Base-by-base conservation (phyloP, 1,140 invertebrate species). In the Belonocnema kinseyi region DNA sequence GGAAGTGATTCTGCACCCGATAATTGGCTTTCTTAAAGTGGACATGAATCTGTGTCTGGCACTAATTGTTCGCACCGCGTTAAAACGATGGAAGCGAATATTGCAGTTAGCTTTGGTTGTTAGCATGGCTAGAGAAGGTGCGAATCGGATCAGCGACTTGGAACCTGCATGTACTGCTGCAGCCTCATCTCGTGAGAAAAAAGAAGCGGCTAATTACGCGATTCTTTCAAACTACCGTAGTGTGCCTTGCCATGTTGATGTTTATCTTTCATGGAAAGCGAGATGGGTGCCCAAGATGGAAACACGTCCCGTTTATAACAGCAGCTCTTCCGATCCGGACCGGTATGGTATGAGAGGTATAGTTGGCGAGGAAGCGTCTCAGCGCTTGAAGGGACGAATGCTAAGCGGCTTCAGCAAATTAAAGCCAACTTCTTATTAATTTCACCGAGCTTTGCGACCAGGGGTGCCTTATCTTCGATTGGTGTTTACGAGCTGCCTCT, bases 201-300 rank as follows among this genome's bases (percentile, higher is more conserved):
- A 87, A 79, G 77, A 80, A 83, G 80, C 76, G 85, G 86, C 85
- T 90, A 90, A 90, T 90, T 90, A 90, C 88, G 83, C 78, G 82
- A 81, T 78, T 81, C 78, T 73, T 82, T 85, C 82, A 80, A 85
- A 87, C 87, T 89, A 87, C 86, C 83, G 86, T 84, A 83, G 83
- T 82, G 51, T 77, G 81, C 76, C 82, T 79, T 77, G 80, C 80
- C 82, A 82, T 80, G 77, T 81, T 77, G 89, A 90, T 90, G 85
- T 88, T 89, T 90, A 90, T 90, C 89, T 90, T 87, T 77, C 80
- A 76, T 53, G 40, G 21, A 82, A 84, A 83, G 73, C 80, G 77
- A 83, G 87, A 85, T 83, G 83, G 85, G 77, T 80, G 78, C 83
- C 82, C 80, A 82, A 83, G 83, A 86, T 87, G 85, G 84, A 79